Percentiles rank a stretch among this genome's conserved stretches.
Evolutionary conservation across 2,888 invertebrate genomes (phyloP).

Genomic region (Tinea trinotella): DNA sequence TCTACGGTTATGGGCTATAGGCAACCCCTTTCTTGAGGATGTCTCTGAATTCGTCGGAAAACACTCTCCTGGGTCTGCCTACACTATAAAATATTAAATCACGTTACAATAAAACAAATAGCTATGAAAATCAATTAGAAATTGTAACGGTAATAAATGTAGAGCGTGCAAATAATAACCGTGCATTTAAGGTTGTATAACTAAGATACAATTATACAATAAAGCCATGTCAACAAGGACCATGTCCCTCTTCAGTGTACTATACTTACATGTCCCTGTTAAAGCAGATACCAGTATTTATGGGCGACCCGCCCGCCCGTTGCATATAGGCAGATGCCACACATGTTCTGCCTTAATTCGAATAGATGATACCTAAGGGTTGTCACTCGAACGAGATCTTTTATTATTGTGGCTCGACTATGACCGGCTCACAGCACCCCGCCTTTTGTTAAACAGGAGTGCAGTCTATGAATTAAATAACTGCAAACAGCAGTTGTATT

Average conservation of each 20-base stretch:
- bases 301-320: constrained; percentile 35
- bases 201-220: constrained; percentile 34
- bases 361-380: constrained; percentile 60
- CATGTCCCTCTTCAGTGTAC: constrained; percentile 22
- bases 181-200: neutral
- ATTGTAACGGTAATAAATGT: neutral
- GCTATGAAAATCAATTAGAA: neutral
- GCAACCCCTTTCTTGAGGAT: too few species aligned
- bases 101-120: too few species aligned
- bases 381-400: too few species aligned
- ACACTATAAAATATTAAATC: too few species aligned
- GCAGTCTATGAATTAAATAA: too few species aligned
- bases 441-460: too few species aligned
- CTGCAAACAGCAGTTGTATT: too few species aligned
- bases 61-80: too few species aligned
- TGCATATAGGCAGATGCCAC: constrained; percentile 63
- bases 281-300: constrained; percentile 63
- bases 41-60: too few species aligned
- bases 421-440: too few species aligned
- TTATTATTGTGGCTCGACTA: too few species aligned
- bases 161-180: constrained; percentile 9
- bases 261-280: constrained; percentile 48
- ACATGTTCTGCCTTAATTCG: constrained; percentile 63
- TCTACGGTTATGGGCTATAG: too few species aligned
- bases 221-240: constrained; percentile 36